Evolutionary conservation across 2,797 vertebrate genomes (phyloP).

Genomic region (Meda fulgida): DNA sequence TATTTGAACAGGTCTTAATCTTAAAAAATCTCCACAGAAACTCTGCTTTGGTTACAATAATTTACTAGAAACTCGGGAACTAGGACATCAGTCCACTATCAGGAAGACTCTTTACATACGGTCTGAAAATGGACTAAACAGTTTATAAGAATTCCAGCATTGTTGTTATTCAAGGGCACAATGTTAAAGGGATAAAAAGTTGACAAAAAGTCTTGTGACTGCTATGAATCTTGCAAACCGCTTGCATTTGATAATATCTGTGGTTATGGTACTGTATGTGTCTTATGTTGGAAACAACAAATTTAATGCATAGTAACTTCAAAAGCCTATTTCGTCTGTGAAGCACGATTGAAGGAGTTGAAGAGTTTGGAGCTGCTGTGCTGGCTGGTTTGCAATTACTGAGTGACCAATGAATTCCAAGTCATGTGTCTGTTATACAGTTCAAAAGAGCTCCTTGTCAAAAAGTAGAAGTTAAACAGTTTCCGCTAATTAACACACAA

Average conservation of each 20-base stretch:
- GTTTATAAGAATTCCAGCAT: neutral
- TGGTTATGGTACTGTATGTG: neutral
- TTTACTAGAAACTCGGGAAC: neutral
- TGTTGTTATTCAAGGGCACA: neutral
- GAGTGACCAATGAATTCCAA: slow-evolving; percentile 22
- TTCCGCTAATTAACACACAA: neutral
- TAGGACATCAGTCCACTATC: slow-evolving; percentile 5
- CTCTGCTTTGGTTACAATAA: neutral
- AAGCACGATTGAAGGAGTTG: slow-evolving; percentile 2
- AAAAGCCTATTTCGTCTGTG: slow-evolving; percentile 5
- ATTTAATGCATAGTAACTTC: neutral
- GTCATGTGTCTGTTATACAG: slow-evolving; percentile 4
- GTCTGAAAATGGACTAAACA: neutral
- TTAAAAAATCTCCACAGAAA: neutral
- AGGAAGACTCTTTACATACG: neutral
- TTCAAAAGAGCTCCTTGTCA: slow-evolving; percentile 14
- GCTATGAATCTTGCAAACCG: neutral
- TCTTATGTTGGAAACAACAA: neutral
- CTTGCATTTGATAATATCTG: slow-evolving; percentile 12
- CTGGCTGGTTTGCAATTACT: slow-evolving; percentile 3
- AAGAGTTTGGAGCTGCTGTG: slow-evolving; percentile 22
- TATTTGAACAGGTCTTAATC: neutral
- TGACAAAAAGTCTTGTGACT: slow-evolving; percentile 2
- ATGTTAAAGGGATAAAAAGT: neutral
- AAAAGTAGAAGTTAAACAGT: neutral